These are phyloP conservation scores for Anguilla anguilla DNA, from an alignment of 2,797 vertebrate species.

Conservation along the genomic window DNA sequence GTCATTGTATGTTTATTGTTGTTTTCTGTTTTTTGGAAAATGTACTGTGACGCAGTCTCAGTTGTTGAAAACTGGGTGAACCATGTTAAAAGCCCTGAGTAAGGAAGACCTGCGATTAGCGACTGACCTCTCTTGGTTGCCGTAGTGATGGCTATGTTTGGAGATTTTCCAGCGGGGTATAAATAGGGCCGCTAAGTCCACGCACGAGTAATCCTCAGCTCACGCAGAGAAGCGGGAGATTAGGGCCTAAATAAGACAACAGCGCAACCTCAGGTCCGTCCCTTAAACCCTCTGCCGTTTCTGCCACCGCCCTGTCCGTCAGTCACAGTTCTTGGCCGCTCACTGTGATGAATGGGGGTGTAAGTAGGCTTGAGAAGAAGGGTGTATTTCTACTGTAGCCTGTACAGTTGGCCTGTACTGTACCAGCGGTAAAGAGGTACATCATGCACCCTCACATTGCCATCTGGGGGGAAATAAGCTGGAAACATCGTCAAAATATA, in stretches of 20 bases:
- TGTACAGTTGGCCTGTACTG: background rate
- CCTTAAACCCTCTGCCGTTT: background rate
- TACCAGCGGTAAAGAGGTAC: background rate
- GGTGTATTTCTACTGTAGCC: background rate
- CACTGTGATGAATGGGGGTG: background rate
- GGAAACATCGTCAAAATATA: background rate
- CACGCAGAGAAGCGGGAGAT: constrained; percentile 6
- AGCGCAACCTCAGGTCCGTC: background rate
- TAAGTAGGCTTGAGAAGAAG: background rate
- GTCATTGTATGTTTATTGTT: background rate
- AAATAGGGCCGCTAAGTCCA: constrained; percentile 19
- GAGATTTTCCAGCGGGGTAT: constrained; percentile 17
- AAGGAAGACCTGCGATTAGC: background rate
- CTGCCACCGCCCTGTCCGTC: background rate
- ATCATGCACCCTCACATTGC: background rate
- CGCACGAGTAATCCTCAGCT: constrained; percentile 19
- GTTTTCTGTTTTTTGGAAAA: background rate
- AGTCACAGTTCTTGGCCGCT: background rate
- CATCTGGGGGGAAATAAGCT: background rate
- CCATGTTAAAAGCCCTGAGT: background rate
- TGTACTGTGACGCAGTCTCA: background rate
- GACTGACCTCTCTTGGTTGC: background rate
- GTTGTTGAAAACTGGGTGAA: background rate
- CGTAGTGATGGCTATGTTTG: constrained; percentile 18
- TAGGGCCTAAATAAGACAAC: constrained; percentile 20